Percentiles rank a stretch among this genome's conserved stretches.
Conservation (phyloP, 2,113 vertebrate species). For the Poeciliopsis retropinna region DNA sequence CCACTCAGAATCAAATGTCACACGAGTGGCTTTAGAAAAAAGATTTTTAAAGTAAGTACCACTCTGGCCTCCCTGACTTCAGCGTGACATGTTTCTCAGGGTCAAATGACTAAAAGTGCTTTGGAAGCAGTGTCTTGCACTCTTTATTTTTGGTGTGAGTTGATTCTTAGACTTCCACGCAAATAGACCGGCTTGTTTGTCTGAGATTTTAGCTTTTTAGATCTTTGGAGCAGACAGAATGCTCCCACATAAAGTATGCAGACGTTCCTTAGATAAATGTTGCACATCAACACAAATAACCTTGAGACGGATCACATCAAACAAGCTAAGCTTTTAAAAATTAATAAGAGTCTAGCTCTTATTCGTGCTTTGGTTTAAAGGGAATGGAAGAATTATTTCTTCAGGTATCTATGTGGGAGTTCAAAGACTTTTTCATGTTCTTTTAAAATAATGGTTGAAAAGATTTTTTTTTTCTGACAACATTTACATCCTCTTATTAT, state of each 20-base stretch:
- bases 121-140: slow-evolving; percentile 15
- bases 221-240: background rate
- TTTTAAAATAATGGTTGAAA: background rate
- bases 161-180: slow-evolving; percentile 6
- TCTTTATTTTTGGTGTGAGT: slow-evolving; percentile 3
- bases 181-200: background rate
- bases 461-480: background rate
- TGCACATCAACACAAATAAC: background rate
- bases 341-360: background rate
- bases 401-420: too few species aligned
- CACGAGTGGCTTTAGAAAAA: slow-evolving; percentile 22
- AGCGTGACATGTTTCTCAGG: background rate
- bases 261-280: background rate
- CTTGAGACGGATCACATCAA: background rate
- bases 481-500: slow-evolving; percentile 3
- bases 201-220: background rate
- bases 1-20: slow-evolving; percentile 65
- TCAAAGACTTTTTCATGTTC: too few species aligned
- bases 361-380: background rate
- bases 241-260: background rate
- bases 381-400: too few species aligned
- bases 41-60: slow-evolving; percentile 21
- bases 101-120: slow-evolving; percentile 15
- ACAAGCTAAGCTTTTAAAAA: background rate
- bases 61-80: slow-evolving; percentile 27